phyloP scores from a whole-genome alignment of 2,797 vertebrate species.

The Coregonus suidteri region DNA sequence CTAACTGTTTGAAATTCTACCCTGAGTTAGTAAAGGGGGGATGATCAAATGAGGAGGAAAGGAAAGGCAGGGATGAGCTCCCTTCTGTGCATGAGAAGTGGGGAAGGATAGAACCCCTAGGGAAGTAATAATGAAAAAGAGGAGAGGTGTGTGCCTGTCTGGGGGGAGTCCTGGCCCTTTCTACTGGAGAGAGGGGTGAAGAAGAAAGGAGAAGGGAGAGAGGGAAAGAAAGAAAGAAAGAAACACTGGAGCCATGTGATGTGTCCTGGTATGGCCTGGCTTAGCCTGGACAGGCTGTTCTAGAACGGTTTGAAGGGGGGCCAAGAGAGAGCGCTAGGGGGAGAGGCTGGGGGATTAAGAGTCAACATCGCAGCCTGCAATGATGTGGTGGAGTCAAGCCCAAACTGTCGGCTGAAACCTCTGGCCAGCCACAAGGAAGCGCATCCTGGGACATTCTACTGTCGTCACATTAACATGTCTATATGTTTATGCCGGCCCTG shows the following conservation, averaged over 20 bases:
- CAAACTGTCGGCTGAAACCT: not conserved
- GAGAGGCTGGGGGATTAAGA: not conserved
- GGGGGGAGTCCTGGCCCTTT: not conserved
- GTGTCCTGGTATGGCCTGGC: not conserved
- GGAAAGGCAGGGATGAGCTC: not conserved
- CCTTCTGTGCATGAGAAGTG: not conserved
- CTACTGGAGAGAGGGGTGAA: not conserved
- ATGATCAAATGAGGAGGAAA: not conserved
- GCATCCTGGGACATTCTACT: not conserved
- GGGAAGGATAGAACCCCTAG: conserved; percentile 12
- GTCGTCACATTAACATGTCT: not conserved
- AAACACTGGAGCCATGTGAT: not conserved
- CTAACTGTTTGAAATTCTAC: not conserved
- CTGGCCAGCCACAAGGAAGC: not conserved
- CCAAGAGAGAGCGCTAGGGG: not conserved
- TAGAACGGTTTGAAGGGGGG: not conserved
- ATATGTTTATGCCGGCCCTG: not conserved
- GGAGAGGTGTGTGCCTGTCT: not conserved
- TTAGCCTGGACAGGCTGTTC: not conserved
- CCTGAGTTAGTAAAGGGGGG: not conserved
- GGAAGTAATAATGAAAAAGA: not conserved
- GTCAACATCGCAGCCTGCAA: conserved; percentile 1
- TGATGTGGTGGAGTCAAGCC: conserved; percentile 1
- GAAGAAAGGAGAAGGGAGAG: conserved; percentile 17
- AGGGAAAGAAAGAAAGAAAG: not conserved